Conservation (phyloP, 1,140 invertebrate species). For the Cotesia glomerata region DNA sequence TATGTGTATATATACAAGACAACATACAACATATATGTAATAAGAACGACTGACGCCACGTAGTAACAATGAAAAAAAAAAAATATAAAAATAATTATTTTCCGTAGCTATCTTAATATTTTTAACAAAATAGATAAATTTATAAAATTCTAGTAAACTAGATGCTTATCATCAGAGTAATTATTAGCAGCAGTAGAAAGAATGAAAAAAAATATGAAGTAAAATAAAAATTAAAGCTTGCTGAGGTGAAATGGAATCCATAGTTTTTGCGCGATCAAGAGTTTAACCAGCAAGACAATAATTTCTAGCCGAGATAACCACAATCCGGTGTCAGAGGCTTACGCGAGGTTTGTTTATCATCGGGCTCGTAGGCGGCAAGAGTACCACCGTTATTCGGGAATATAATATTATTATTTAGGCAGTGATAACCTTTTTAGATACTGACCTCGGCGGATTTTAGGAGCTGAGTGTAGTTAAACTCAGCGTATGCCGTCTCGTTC, state of each 20-base stretch:
- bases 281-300: not conserved
- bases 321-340: too few species aligned
- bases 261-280: slow-evolving; percentile 4
- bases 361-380: not conserved
- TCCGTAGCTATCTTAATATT: too few species aligned
- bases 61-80: too few species aligned
- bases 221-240: too few species aligned
- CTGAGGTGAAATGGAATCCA: not conserved
- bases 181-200: too few species aligned
- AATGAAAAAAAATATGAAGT: too few species aligned
- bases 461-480: slow-evolving; percentile 71
- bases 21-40: not conserved
- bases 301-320: too few species aligned
- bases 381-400: not conserved
- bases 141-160: too few species aligned
- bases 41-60: not conserved
- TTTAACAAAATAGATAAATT: too few species aligned
- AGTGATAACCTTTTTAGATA: slow-evolving; percentile 31
- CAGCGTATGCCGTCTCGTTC: slow-evolving; percentile 70
- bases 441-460: slow-evolving; percentile 69
- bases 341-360: not conserved
- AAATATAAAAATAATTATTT: too few species aligned
- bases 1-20: too few species aligned
- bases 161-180: too few species aligned
- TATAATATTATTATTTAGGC: not conserved